Conservation (phyloP, 1,140 invertebrate genomes). For the Penaeus japonicus region DNA sequence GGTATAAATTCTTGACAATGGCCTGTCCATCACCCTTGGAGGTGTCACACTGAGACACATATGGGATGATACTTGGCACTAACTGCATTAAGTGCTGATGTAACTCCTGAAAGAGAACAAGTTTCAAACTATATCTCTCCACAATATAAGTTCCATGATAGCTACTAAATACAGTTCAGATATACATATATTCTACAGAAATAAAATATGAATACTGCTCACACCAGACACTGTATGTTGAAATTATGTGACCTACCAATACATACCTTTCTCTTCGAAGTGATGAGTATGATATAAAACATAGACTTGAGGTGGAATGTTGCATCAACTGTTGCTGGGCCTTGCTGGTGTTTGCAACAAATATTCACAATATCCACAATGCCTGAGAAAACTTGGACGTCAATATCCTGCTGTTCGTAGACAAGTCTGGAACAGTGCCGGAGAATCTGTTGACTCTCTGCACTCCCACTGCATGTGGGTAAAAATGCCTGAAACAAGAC, state of each 20-base stretch:
- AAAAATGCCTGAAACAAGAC: too few relatives aligned
- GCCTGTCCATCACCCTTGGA: conserved; percentile 6
- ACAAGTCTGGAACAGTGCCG: conserved; percentile 14
- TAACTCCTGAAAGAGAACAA: conserved; percentile 25
- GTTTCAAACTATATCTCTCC: background rate
- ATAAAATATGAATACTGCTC: background rate
- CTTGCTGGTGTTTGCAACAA: background rate
- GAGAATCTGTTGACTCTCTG: background rate
- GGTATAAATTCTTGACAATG: conserved; percentile 22
- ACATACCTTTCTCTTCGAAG: conserved; percentile 16
- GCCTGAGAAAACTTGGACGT: background rate
- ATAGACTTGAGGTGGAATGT: conserved; percentile 26
- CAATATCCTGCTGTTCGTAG: background rate
- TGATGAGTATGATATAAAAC: conserved; percentile 2
- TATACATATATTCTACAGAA: background rate
- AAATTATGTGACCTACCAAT: too few relatives aligned
- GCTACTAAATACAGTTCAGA: too few relatives aligned
- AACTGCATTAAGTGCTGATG: conserved; percentile 14
- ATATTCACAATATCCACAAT: conserved; percentile 13
- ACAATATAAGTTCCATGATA: too few relatives aligned
- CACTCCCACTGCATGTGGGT: background rate
- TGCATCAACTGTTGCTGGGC: background rate
- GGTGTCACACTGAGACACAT: conserved; percentile 19
- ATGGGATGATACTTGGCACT: background rate
- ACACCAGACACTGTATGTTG: background rate